phyloP scores from a whole-genome alignment of 2,113 vertebrate genomes.

The Atrichornis clamosus region DNA sequence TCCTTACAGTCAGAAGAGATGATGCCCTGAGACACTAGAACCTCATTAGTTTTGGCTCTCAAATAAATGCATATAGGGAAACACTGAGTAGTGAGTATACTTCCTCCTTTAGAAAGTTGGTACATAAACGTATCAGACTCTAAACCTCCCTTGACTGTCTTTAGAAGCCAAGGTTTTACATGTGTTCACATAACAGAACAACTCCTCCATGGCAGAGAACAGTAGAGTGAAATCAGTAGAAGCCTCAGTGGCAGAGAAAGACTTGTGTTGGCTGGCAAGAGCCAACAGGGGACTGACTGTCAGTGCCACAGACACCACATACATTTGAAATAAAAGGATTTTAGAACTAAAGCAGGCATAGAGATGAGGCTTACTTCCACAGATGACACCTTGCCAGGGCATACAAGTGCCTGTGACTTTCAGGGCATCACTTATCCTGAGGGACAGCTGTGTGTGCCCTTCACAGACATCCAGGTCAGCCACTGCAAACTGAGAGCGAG shows the following conservation, averaged over 20 bases:
- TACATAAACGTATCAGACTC: neutral
- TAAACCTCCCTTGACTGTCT: neutral
- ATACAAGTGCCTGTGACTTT: neutral
- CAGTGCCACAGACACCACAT: neutral
- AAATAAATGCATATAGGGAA: neutral
- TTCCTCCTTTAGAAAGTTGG: neutral
- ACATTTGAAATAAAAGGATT: neutral
- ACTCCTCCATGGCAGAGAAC: neutral
- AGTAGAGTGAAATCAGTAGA: neutral
- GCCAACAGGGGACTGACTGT: neutral
- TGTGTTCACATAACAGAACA: neutral
- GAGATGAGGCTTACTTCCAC: neutral
- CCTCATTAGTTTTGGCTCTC: neutral
- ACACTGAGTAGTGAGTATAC: neutral
- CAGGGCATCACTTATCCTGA: too few species aligned
- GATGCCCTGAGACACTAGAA: neutral
- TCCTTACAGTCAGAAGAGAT: neutral
- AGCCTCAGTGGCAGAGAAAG: neutral
- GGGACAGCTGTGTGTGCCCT: neutral
- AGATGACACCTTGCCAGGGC: neutral
- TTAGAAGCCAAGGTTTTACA: neutral
- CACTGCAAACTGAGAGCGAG: rapidly evolving
- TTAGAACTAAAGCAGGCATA: neutral
- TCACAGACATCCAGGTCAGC: rapidly evolving
- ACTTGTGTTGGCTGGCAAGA: neutral